Base-by-base conservation (phyloP, 2,113 vertebrate species). In the Hydrolagus affinis region DNA sequence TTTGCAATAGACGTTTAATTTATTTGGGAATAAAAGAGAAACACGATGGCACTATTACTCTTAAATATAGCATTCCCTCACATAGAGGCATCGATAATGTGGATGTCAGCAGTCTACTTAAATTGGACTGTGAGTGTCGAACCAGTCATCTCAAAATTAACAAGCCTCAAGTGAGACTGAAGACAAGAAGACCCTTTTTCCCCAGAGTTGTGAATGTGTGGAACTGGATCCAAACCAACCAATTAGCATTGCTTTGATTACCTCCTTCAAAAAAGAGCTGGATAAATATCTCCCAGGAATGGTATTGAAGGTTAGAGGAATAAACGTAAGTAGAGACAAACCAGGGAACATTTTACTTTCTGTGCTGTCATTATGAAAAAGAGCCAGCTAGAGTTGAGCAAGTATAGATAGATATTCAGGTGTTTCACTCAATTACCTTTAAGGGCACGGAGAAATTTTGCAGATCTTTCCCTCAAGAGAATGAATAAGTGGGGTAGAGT, bases 401-500 rank as follows among this genome's bases (percentile, higher is more conserved):
- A 60, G 17, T 21, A 60, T 76, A 21, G 6, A 10, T 75, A 17
- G 70, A 71, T 25, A 71, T 10, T 71, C n/a, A 2, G 19, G 17
- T 76, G 23, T 10, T 59, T 28, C 14, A 15, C 0, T 14, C 6
- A 30, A 44, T 32, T 32, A 11, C 9, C 11, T 72, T 77, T 77
- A 56, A 57, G 74, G 44, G 44, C 44, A 44, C 2, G 44, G 44
- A 44, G 44, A 44, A 44, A 44, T 44, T 44, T 44, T 44, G 44
- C 44, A 44, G 44, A 44, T 44, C 44, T 78, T 11, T 62, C 62
- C n/a, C 23, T 77, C 44, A 77, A 30, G 19, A 25, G 14, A 62
- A 78, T 78, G 44, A 62, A 62, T 78, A 78, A 78, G n/a, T 78
- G 57, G 11, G 12, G 57, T 59, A 62, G 76, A 59, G 62, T 78